Percentiles rank a stretch among this genome's conserved stretches.
Evolutionary conservation across 2,797 vertebrate genomes (phyloP).

Genomic region (Microchirus variegatus): DNA sequence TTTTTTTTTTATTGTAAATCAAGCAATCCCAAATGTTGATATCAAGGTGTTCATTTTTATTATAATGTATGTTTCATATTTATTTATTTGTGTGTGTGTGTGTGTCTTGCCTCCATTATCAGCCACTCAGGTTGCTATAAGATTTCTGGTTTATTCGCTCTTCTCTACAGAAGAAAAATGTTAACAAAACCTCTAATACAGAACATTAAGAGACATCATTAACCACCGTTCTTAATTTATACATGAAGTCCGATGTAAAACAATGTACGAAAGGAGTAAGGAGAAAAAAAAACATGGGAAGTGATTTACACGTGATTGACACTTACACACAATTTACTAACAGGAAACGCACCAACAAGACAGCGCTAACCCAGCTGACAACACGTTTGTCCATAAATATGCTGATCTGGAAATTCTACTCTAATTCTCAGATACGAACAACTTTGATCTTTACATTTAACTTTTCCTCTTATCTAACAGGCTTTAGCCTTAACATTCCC

Average conservation of each 20-base stretch:
- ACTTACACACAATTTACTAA: slow-evolving; percentile 26
- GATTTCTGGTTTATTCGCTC: slow-evolving; percentile 59
- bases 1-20: too few relatives aligned
- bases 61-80: too few relatives aligned
- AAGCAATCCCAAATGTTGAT: too few relatives aligned
- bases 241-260: slow-evolving; percentile 17
- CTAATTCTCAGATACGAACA: slow-evolving; percentile 16
- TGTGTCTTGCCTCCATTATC: not conserved
- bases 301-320: slow-evolving; percentile 10
- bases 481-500: not conserved
- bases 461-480: slow-evolving; percentile 21
- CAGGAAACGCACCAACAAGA: slow-evolving; percentile 22
- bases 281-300: slow-evolving; percentile 7
- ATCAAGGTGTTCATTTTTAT: too few relatives aligned
- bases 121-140: slow-evolving; percentile 27
- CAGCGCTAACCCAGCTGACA: not conserved
- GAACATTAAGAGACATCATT: slow-evolving; percentile 44
- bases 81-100: not conserved
- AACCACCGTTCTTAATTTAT: slow-evolving; percentile 41
- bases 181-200: slow-evolving; percentile 61
- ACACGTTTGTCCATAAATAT: slow-evolving; percentile 14
- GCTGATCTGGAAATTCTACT: not conserved
- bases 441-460: slow-evolving; percentile 10
- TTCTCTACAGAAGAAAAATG: slow-evolving; percentile 54
- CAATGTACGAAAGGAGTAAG: not conserved